phyloP scores from a whole-genome alignment of 2,797 vertebrate species.

The Coilia nasus region DNA sequence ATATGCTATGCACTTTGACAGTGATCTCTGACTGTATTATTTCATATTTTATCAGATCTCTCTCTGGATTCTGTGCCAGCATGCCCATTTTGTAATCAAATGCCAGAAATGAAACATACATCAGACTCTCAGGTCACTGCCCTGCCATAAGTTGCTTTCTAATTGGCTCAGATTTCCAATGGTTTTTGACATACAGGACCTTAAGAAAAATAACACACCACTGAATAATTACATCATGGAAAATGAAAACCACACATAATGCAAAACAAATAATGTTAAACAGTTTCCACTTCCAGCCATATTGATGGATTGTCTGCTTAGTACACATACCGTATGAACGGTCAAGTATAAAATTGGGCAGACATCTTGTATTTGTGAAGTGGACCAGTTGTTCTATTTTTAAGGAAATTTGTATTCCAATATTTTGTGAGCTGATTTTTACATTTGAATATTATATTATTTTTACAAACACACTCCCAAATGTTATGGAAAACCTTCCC shows the following conservation, averaged over 20 bases:
- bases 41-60: neutral
- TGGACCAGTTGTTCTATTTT: neutral
- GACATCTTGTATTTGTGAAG: neutral
- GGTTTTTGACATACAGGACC: conserved; percentile 13
- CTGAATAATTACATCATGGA: neutral
- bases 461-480: too few relatives aligned
- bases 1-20: conserved; percentile 16
- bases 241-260: neutral
- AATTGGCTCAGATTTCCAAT: neutral
- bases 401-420: too few relatives aligned
- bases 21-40: conserved; percentile 1
- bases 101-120: neutral
- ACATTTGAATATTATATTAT: too few relatives aligned
- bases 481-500: too few relatives aligned
- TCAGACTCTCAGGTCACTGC: neutral
- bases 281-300: neutral
- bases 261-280: neutral
- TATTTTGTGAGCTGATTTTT: too few relatives aligned
- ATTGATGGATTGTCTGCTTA: neutral
- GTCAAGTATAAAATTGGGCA: neutral
- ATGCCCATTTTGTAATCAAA: neutral
- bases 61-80: neutral
- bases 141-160: too few relatives aligned
- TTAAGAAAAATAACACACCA: neutral
- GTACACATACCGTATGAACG: neutral